Evolutionary conservation across 2,113 vertebrate genomes (phyloP).

Genomic region (Nothobranchius kuhntae): DNA sequence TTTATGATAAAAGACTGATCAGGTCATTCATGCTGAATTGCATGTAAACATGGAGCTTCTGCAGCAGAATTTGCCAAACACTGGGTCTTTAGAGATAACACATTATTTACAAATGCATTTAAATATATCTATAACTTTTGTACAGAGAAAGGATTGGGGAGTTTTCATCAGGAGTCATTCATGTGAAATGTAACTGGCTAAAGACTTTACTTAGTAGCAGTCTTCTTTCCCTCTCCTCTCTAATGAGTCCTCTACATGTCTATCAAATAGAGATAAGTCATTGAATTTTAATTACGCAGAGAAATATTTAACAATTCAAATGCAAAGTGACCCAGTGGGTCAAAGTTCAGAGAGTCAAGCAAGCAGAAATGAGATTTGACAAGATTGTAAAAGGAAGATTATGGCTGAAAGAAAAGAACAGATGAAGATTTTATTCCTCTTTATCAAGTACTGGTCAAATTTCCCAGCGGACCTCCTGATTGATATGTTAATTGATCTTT

Average conservation of each 20-base stretch:
- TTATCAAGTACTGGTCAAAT: conserved; percentile 36
- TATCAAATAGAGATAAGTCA: conserved; percentile 12
- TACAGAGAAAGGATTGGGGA: no score
- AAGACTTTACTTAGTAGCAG: no score
- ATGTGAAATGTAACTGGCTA: no score
- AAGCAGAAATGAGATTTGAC: conserved; percentile 37
- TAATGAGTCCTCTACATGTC: conserved; percentile 1
- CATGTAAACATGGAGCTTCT: no score
- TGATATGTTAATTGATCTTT: conserved; percentile 80
- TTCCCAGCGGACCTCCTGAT: conserved; percentile 47
- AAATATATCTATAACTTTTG: no score
- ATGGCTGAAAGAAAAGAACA: conserved; percentile 36
- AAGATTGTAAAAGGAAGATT: conserved; percentile 49
- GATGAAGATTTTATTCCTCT: conserved; percentile 4
- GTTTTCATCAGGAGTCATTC: no score
- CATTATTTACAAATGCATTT: no score
- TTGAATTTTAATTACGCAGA: conserved; percentile 38
- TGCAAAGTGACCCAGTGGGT: conserved; percentile 52
- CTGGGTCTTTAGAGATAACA: no score
- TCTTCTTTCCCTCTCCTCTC: background rate
- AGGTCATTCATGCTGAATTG: no score
- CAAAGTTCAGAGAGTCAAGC: conserved; percentile 52
- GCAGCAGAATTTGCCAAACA: no score
- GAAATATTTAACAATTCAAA: conserved; percentile 65
- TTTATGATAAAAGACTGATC: no score